Evolutionary conservation across 2,888 invertebrate genomes (phyloP).

Genomic region (Lithophane leautieri): DNA sequence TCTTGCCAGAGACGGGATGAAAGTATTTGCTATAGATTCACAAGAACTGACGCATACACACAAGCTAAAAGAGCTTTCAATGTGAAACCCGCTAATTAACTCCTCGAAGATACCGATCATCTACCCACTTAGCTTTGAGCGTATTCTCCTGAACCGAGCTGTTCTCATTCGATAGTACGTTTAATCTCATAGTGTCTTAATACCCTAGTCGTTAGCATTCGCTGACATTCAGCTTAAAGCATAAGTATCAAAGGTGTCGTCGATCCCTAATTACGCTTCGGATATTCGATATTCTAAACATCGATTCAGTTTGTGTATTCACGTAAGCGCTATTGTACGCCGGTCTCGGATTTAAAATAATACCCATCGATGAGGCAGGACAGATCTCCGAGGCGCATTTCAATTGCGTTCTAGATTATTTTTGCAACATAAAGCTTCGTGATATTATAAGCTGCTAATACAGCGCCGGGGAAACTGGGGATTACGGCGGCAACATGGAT

Average conservation of each 20-base stretch:
- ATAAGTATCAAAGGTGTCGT: background rate
- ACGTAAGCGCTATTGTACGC: conserved; percentile 2
- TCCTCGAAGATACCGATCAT: conserved; percentile 48
- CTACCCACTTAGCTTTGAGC: conserved; percentile 38
- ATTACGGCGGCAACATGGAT: conserved; percentile 7
- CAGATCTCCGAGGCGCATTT: conserved; percentile 21
- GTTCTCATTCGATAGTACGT: conserved; percentile 12
- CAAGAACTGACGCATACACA: conserved; percentile 27
- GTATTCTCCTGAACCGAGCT: conserved; percentile 7
- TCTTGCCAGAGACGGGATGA: conserved; percentile 12
- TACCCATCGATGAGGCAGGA: conserved; percentile 27
- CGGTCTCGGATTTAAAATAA: conserved; percentile 36
- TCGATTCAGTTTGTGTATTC: conserved; percentile 19
- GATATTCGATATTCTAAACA: conserved; percentile 17
- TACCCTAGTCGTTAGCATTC: conserved; percentile 29
- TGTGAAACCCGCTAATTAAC: conserved; percentile 45
- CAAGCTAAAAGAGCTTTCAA: conserved; percentile 34
- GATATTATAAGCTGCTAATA: conserved; percentile 32
- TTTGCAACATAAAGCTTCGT: conserved; percentile 24
- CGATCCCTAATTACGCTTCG: conserved; percentile 18
- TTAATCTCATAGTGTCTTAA: conserved; percentile 22
- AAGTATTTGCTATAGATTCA: conserved; percentile 18
- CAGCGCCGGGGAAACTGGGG: conserved; percentile 15
- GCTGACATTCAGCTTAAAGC: conserved; percentile 28
- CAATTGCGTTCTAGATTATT: conserved; percentile 37